Base-by-base conservation (phyloP, 2,797 vertebrate species). In the Paedocypris micromegethes region DNA sequence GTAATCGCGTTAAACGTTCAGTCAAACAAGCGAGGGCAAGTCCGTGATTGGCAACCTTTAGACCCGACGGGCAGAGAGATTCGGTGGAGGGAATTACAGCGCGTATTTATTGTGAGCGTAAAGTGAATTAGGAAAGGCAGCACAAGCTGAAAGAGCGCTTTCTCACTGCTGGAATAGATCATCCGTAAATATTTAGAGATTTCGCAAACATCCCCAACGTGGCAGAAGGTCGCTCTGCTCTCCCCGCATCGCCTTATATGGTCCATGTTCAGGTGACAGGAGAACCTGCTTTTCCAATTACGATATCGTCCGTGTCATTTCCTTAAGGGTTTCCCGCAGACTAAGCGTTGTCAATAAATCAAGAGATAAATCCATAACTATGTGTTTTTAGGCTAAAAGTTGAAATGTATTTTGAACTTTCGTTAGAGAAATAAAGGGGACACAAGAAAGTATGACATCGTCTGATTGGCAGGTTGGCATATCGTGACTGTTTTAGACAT, bases 301-400 rank as follows among this genome's bases (percentile, higher is more conserved):
- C 8, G 45, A 37, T 44, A 57, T 64, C 51, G 58, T 38, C 46
- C 3, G 4, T 70, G 40, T n/a, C 46, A 70, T 63, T 70, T 70
- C 60, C 47, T 58, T 50, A 4, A 9, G 5, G 4, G 41, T 9
- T 39, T 38, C 51, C 9, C 40, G 38, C 38, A 9, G 44, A 56
- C 9, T n/a, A 43, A 50, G 9, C 38, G 5, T 4, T n/a, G 38
- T 23, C 43, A 8, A 8, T 2, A 45, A 46, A 46, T 23, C 6
- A 23, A 39, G 7, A 41, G 2, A 3, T 9, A 60, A 46, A 38
- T 40, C n/a, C n/a, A n/a, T n/a, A n/a, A 23, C 23, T 23, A 23
- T 23, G 23, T 23, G 23, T 23, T 23, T 23, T 23, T 23, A 23
- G 23, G 23, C 23, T 23, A 23, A 23, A 23, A 23, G 23, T 23